Evolutionary conservation across 2,797 vertebrate genomes (phyloP).

Genomic region (Malacoraja senta): DNA sequence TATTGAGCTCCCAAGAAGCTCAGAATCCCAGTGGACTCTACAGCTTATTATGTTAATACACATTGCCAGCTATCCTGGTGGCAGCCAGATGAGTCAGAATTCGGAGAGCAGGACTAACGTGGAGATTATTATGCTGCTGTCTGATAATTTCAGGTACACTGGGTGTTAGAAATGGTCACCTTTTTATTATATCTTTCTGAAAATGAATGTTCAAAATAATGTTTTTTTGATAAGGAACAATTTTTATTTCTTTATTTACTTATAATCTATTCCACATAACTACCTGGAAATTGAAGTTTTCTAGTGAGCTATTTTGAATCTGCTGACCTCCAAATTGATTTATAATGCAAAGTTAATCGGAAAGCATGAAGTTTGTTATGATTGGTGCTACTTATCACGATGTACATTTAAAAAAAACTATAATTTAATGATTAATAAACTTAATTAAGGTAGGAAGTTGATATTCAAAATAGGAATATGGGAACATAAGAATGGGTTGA

Average conservation of each 20-base stretch:
- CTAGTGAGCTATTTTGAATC: constrained; percentile 50
- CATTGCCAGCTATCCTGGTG: too few species aligned
- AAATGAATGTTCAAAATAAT: constrained; percentile 67
- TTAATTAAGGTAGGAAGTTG: too few species aligned
- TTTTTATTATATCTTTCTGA: constrained; percentile 48
- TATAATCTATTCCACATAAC: constrained; percentile 66
- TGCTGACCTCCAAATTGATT: not conserved
- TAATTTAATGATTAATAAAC: not conserved
- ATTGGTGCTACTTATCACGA: not conserved
- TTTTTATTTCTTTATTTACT: constrained; percentile 72
- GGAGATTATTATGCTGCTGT: not conserved
- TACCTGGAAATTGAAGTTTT: constrained; percentile 70
- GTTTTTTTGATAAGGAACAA: constrained; percentile 71
- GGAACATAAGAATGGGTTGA: too few species aligned
- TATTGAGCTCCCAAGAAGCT: too few species aligned
- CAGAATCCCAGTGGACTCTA: too few species aligned
- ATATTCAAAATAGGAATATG: too few species aligned
- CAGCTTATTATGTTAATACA: too few species aligned
- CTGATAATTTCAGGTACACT: not conserved
- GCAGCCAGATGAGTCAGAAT: too few species aligned
- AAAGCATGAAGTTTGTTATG: not conserved
- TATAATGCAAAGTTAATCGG: not conserved
- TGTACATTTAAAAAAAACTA: not conserved
- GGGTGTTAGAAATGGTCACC: not conserved
- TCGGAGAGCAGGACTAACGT: too few species aligned